Conservation (phyloP, 2,888 invertebrate genomes). For the Coelinius sp. region DNA sequence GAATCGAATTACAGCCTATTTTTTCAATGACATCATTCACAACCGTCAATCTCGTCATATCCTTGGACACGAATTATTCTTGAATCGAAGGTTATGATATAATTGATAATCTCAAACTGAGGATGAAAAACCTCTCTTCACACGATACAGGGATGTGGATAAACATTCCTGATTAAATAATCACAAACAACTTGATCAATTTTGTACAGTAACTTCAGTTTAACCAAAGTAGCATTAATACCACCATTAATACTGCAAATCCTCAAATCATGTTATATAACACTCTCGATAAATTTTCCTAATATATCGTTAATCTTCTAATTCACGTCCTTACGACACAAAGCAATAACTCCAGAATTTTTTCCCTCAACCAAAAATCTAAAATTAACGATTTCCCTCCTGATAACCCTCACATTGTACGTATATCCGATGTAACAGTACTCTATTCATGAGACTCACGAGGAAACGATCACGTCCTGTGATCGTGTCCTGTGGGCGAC, state of each 20-base stretch:
- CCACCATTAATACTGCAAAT: neutral
- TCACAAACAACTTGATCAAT: neutral
- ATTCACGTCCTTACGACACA: neutral
- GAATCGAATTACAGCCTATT: too few relatives aligned
- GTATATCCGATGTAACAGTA: conserved; percentile 11
- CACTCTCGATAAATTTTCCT: too few relatives aligned
- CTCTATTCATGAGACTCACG: conserved; percentile 19
- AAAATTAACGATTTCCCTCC: neutral
- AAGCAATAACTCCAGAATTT: neutral
- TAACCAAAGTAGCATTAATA: neutral
- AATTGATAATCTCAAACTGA: too few relatives aligned
- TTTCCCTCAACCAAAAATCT: neutral
- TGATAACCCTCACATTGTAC: neutral
- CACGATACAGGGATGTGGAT: too few relatives aligned
- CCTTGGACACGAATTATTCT: too few relatives aligned
- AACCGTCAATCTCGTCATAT: too few relatives aligned
- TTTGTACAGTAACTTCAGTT: neutral
- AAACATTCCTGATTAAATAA: too few relatives aligned
- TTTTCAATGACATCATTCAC: too few relatives aligned
- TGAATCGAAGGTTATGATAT: too few relatives aligned
- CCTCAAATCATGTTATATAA: neutral
- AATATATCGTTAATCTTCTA: neutral
- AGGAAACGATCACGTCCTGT: conserved; percentile 12
- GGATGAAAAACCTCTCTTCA: too few relatives aligned
- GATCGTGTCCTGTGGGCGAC: conserved; percentile 19